Conservation (phyloP, 1,140 invertebrate genomes). For the Planococcus citri region DNA sequence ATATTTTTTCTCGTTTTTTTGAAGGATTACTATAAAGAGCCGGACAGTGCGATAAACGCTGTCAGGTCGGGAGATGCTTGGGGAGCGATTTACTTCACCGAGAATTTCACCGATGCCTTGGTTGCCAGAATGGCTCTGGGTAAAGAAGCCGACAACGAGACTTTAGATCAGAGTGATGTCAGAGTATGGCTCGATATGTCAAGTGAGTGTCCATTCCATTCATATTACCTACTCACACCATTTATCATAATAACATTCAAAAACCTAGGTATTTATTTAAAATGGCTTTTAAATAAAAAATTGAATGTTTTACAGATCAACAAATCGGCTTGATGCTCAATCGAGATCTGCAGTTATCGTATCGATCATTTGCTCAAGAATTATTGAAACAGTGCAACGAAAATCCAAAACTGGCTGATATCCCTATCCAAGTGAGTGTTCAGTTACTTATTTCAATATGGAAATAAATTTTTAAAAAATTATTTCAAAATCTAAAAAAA, state of each 20-base stretch:
- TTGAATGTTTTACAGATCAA: too few species aligned
- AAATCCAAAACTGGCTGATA: slow-evolving; percentile 64
- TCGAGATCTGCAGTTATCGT: slow-evolving; percentile 57
- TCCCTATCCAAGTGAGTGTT: slow-evolving; percentile 56
- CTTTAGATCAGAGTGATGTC: slow-evolving; percentile 57
- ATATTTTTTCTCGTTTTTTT: slow-evolving; percentile 1
- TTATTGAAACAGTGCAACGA: slow-evolving; percentile 55
- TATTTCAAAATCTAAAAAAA: too few species aligned
- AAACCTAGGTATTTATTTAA: too few species aligned
- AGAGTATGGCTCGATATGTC: slow-evolving; percentile 77
- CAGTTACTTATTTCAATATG: not conserved
- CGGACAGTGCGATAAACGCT: slow-evolving; percentile 46
- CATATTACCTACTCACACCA: too few species aligned
- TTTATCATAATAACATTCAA: not conserved
- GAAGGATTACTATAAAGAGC: slow-evolving; percentile 34
- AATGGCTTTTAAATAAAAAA: too few species aligned
- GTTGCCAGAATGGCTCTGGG: slow-evolving; percentile 54
- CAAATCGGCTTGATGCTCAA: slow-evolving; percentile 74
- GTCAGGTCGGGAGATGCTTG: slow-evolving; percentile 64
- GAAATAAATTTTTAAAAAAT: not conserved
- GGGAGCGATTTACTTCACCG: slow-evolving; percentile 65
- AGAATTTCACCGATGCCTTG: slow-evolving; percentile 69
- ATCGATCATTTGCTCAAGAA: slow-evolving; percentile 55
- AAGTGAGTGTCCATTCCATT: too few species aligned
- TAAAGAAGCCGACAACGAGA: slow-evolving; percentile 51